Evolutionary conservation across 2,888 invertebrate species (phyloP), one percentile per base, ranked within the genome.

Genomic region (Sepioteuthis lessoniana): DNA sequence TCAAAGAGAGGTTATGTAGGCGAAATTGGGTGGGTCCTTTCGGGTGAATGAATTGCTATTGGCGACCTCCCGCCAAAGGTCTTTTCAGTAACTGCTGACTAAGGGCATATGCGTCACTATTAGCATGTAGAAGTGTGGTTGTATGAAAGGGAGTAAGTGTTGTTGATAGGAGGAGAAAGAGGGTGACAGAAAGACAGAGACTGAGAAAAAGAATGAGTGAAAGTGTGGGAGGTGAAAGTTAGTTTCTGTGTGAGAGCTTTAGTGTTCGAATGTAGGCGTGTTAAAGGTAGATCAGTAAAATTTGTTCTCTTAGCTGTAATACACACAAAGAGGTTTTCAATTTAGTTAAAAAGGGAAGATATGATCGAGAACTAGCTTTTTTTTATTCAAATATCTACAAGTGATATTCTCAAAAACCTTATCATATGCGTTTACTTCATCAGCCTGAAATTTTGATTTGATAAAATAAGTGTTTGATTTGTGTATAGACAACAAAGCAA

Each of bases 101-200:
- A n/a, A 76, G 76, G n/a, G 76, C 76, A 76, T n/a, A 76, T 76
- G 76, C n/a, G 76, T 76, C n/a, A 76, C 76, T 16, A n/a, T 76
- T 60, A 16, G 16, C 76, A 10, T 76, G 76, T 76, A n/a, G n/a
- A n/a, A n/a, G 16, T 76, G 76, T 35, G 76, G 0, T n/a, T 35
- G n/a, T n/a, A n/a, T 76, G 76, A 4, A 76, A 28, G 25, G 31
- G 31, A 76, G 13, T 76, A 4, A n/a, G n/a, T 76, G 28, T 76
- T 16, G 46, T 1, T 55, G 50, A 55, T 25, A 55, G 25, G 7
- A 25, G 25, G 55, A 55, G 5, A 42, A 7, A 42, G 42, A 13
- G 55, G 0, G 55, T 19, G 21, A 55, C 21, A 25, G 55, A 5
- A 1, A 55, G 55, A 55, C 21, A 28, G 21, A 25, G 25, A 55